Evolutionary conservation across 2,113 vertebrate genomes (phyloP), one percentile per base, ranked within the genome.

Genomic region (Alligator sinensis): DNA sequence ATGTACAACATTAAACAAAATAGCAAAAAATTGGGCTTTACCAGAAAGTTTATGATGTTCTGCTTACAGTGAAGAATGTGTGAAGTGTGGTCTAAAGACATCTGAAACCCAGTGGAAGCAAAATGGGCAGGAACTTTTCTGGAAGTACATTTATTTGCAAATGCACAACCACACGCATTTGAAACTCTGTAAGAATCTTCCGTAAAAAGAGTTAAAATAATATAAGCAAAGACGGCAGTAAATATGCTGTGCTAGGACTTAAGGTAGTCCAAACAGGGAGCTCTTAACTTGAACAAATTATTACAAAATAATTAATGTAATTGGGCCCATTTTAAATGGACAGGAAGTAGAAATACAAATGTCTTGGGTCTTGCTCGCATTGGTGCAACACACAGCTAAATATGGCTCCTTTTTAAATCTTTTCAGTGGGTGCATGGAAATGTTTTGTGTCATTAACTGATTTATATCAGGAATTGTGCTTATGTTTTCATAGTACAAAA

Each of bases 171-270:
- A 95, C 92, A 94, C 5, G 58, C 91, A 61, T 80, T 82, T 89
- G 72, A 79, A 91, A 59, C n/a, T 72, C 64, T 84, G 84, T 80
- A 78, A 93, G 87, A 76, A 94, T 92, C 38, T 87, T 91, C 90
- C 89, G 58, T 92, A 93, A 68, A 30, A 95, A 94, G 87, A 64
- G 34, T 70, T 95, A 96, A 94, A 94, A 63, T 91, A 94, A 96
- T 90, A 74, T 7, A 82, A 92, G 81, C 61, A 88, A 89, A 72
- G 1, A 60, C 66, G 90, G 92, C 90, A 84, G 64, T 82, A 70
- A 64, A 77, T 19, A 21, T 17, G 22, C 64, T 81, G 2, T 18
- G 47, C 75, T 84, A 62, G 75, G 82, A 82, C 86, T 77, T 54
- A 91, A 88, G 80, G n/a, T 96, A 85, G 34, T 64, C 92, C 38